Evolutionary conservation across 1,140 invertebrate genomes (phyloP), one percentile per base, ranked within the genome.

Genomic region (Pseudobourletiella spinata): DNA sequence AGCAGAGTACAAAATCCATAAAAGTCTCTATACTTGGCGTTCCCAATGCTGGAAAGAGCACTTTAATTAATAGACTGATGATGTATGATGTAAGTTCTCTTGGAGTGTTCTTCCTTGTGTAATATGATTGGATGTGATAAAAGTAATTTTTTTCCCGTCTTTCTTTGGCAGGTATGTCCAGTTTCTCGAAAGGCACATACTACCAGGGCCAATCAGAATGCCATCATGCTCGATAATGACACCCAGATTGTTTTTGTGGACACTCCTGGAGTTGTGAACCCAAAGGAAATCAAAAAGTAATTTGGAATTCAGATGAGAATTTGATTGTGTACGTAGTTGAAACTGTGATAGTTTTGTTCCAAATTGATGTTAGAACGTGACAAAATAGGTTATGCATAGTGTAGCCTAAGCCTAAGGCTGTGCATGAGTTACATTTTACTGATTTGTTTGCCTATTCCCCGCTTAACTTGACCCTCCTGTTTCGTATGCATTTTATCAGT

Each of bases 21-120:
- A 86, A 86, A 77, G 84, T 96, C 28, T 88, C 91, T 4, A 84
- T 98, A 28, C 81, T 98, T 64, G 94, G 94, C 11, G 76, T 85
- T 16, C 93, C 94, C 20, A 97, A 97, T 80, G 84, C 84, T 61
- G 94, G 94, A 43, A 98, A 98, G 76, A 96, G 92, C 76, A 95
- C 93, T 1, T 77, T 98, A 2, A 86, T 94, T 30, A 98, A 98
- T 79, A 79, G 83, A 71, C 79, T 97, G 25, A 79, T 89, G 39
- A 80, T 84, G 48, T 82, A 88, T 77, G 84, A 84, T 73, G 89
- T 91, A 79, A 76, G 73, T 35, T 48, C 8, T 39, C n/a, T 39
- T 39, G 8, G n/a, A 11, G 8, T 39, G 8, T 18, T 48, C 22
- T 48, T 15, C 42, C n/a, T 70, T 22, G 18, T 24, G 29, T 11